These are phyloP conservation scores for Hypanus sabinus DNA, from an alignment of 2,113 vertebrate genomes.

Conservation along the genomic window DNA sequence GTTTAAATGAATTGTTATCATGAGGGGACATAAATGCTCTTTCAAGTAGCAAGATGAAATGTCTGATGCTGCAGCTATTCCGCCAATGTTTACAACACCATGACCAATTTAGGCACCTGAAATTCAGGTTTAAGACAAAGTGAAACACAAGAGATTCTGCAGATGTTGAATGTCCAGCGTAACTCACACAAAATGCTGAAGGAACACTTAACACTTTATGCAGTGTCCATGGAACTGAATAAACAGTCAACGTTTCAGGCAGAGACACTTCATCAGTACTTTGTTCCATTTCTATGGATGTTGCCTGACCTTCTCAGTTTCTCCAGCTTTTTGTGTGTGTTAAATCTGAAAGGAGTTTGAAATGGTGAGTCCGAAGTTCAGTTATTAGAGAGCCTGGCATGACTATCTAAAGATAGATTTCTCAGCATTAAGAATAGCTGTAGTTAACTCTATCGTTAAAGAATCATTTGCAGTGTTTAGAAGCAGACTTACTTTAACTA, in stretches of 20 bases:
- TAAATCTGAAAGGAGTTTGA: background rate
- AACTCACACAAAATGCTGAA: no score
- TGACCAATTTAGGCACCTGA: background rate
- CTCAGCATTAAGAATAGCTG: background rate
- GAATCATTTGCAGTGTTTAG: background rate
- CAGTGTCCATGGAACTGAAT: no score
- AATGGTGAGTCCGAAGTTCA: background rate
- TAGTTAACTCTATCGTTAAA: background rate
- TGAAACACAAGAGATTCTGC: background rate
- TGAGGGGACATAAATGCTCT: background rate
- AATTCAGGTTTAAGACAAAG: background rate
- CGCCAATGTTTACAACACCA: background rate
- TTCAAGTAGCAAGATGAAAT: background rate
- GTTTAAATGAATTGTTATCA: background rate
- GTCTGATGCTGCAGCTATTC: background rate
- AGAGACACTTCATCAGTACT: no score
- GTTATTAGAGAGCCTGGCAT: background rate
- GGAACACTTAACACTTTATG: no score
- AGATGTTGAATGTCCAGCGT: no score
- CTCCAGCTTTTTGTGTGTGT: no score
- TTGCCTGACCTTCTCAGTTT: no score
- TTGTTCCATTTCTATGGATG: no score
- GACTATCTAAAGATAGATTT: background rate
- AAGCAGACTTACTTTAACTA: conserved; percentile 12
- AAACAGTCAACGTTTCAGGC: no score